Base-by-base conservation (phyloP, 2,797 vertebrate genomes). In the Gorsachius magnificus region DNA sequence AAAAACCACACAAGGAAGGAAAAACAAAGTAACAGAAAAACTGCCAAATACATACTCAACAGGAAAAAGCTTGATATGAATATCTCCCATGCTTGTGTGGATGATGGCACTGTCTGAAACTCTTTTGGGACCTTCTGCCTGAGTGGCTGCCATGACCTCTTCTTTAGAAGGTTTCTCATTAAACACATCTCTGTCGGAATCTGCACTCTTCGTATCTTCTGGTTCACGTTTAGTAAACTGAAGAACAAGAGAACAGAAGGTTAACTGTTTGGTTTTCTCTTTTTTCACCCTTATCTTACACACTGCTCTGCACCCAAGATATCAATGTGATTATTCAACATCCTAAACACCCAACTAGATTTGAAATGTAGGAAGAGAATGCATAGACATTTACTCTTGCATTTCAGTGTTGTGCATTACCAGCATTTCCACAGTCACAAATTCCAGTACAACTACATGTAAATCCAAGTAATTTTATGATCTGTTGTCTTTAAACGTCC, bases 161-260 rank as follows among this genome's bases (percentile, higher is more conserved):
- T 99, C 99, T 98, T 99, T 99, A 33, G 99, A 99, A 13, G 99
- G 99, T 85, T 99, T 99, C 98, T 99, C 99, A 72, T 99, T 99
- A 78, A 99, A 99, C 90, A 99, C 99, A 96, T 99, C 99, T 97
- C 99, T 98, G 98, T 99, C 99, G 8, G 99, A 99, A 89, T 99
- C 99, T 0, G 99, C 99, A 48, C 99, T 99, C 98, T 99, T 99
- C 0, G 99, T 99, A 87, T 99, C 99, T 97, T 99, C 99, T 21
- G 99, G 99, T 95, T 99, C 99, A 92, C 99, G 98, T 97, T 99
- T 99, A 29, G 99, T 98, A 97, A 99, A 99, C 99, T 99, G 70
- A 65, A 95, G 50, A 87, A 97, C 10, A 83, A 90, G 95, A 95
- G 64, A 68, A 76, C 16, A 65, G 41, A 53, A 60, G 4, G 8